Base-by-base conservation (phyloP, 2,797 vertebrate species). In the Nyctalus aviator region DNA sequence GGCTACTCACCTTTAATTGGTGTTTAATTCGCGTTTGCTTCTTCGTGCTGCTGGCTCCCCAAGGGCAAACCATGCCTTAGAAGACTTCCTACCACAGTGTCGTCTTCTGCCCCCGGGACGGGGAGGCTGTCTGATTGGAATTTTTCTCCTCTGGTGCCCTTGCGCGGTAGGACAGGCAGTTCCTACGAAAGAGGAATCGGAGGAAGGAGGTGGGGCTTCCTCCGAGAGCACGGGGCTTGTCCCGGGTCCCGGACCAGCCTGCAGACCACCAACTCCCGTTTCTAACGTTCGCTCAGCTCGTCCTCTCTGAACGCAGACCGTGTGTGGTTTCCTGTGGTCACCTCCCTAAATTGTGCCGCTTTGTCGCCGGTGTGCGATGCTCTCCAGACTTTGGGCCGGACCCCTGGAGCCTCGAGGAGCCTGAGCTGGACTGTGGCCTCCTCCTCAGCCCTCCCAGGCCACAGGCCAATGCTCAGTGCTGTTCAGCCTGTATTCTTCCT, bases 321-420 rank as follows among this genome's bases (percentile, higher is more conserved):
- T 30, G 44, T 25, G 0, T 30, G 35, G 14, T 59, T 30, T 25
- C 0, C 0, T 21, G 44, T 25, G 15, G 18, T 30, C 5, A 6
- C 76, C 30, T 79, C 0, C 2, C 0, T 20, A 5, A 21, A 6
- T 41, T 1, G 4, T 30, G 17, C 14, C 14, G 32, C 23, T 48
- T 48, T 68, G 23, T 21, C 15, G 0, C 12, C 59, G 2, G 12
- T 15, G 18, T 30, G n/a, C 0, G 8, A 23, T 57, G 27, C 13
- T n/a, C 17, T 3, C 6, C 37, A 27, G 53, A n/a, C 66, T 71
- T 71, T 32, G 71, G 32, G 1, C 17, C 4, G 37, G 46, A 37
- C 37, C 48, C 48, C 18, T 2, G 10, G 18, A 30, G 57, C 55
- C 32, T 17, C 8, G 8, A 41, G 72, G 21, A 35, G 46, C 64